phyloP scores from a whole-genome alignment of 2,113 vertebrate species.

The Cyphomyrus plagiostoma region DNA sequence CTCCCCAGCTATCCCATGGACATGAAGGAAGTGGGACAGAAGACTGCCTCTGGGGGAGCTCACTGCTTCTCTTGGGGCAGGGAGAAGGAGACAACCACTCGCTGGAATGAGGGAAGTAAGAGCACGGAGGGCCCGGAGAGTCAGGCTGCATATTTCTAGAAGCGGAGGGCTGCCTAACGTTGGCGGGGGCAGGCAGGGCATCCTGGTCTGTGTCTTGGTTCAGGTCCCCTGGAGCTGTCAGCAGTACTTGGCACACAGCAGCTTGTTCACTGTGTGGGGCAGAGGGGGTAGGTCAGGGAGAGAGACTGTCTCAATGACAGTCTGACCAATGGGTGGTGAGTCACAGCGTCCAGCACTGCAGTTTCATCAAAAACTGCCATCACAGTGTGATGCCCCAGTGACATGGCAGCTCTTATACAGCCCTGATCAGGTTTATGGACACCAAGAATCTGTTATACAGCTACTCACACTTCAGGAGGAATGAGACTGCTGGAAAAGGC shows the following conservation, averaged over 20 bases:
- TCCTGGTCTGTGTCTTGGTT: constrained; percentile 59
- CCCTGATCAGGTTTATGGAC: background rate
- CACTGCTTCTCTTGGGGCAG: constrained; percentile 7
- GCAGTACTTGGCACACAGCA: constrained; percentile 87
- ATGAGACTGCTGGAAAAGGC: background rate
- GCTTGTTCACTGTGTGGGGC: constrained; percentile 78
- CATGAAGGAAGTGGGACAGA: constrained; percentile 52
- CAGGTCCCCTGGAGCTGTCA: constrained; percentile 65
- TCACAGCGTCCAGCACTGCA: background rate
- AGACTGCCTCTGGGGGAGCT: constrained; percentile 21
- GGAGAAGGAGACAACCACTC: background rate
- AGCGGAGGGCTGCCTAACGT: constrained; percentile 62
- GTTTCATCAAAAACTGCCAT: background rate
- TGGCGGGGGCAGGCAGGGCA: constrained; percentile 64
- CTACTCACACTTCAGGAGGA: background rate
- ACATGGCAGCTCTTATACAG: background rate
- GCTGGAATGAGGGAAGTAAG: constrained; percentile 13
- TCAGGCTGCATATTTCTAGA: constrained; percentile 43
- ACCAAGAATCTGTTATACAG: background rate
- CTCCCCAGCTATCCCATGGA: constrained; percentile 31
- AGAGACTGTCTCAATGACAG: background rate
- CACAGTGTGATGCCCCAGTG: background rate
- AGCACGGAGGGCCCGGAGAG: constrained; percentile 30
- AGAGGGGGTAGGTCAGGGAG: background rate
- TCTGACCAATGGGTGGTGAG: background rate